Percentiles rank a stretch among this genome's conserved stretches.
Conservation (phyloP, 1,140 invertebrate genomes). For the Cyrtorhinus lividipennis region DNA sequence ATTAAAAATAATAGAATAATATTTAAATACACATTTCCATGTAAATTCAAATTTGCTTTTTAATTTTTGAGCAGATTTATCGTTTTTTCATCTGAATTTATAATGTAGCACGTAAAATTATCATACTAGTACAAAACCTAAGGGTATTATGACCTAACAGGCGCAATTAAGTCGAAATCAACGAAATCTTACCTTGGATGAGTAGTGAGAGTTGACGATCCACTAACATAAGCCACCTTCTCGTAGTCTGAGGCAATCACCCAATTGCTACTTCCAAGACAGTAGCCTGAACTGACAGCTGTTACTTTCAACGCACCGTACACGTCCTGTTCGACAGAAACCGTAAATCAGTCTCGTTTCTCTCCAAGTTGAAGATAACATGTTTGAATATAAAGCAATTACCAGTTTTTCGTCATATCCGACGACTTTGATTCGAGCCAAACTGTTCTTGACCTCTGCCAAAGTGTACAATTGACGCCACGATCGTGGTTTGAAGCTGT, state of each 20-base stretch:
- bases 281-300: conserved; percentile 94
- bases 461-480: conserved; percentile 83
- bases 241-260: conserved; percentile 82
- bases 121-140: no score
- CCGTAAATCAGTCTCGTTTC: no score
- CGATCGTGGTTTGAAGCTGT: conserved; percentile 58
- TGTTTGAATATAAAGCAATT: no score
- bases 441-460: conserved; percentile 62
- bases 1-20: background rate
- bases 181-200: conserved; percentile 57
- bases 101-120: no score
- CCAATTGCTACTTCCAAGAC: conserved; percentile 97
- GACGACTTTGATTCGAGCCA: conserved; percentile 79
- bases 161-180: no score
- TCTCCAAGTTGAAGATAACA: no score
- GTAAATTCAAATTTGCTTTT: background rate
- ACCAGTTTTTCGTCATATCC: conserved; percentile 92
- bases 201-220: conserved; percentile 76
- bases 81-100: no score
- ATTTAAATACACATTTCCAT: background rate
- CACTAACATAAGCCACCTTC: conserved; percentile 82
- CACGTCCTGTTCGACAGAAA: no score
- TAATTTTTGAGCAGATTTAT: no score
- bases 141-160: no score
- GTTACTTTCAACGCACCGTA: conserved; percentile 77